These are phyloP conservation scores for Plutomurus gul DNA, from an alignment of 1,140 invertebrate genomes.

Conservation along the genomic window DNA sequence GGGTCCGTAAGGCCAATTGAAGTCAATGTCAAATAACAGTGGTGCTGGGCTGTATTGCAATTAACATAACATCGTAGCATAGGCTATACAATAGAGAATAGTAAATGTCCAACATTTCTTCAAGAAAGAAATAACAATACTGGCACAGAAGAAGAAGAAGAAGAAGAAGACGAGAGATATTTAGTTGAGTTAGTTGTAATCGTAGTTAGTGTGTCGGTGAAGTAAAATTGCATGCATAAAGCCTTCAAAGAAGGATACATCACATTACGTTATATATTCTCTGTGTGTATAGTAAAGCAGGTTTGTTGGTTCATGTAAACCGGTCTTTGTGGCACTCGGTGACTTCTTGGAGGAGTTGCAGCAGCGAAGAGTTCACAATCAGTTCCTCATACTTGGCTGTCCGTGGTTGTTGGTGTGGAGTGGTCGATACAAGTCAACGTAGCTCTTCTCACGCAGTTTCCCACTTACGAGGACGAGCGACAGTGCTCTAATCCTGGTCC, in stretches of 20 bases:
- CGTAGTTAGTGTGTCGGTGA: background rate
- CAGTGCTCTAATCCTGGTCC: slow-evolving; percentile 21
- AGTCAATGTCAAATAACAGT: slow-evolving; percentile 24
- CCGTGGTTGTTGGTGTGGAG: slow-evolving; percentile 10
- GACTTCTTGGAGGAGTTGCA: slow-evolving; percentile 5
- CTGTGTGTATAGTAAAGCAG: slow-evolving; percentile 20
- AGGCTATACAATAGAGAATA: background rate
- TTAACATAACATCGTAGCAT: slow-evolving; percentile 14
- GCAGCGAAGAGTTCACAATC: slow-evolving; percentile 19
- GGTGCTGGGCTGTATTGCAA: slow-evolving; percentile 6
- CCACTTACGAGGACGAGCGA: slow-evolving; percentile 26
- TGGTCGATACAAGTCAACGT: slow-evolving; percentile 1
- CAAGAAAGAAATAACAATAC: no score
- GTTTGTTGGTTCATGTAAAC: slow-evolving; percentile 32
- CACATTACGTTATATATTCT: slow-evolving; percentile 1
- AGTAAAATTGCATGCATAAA: background rate
- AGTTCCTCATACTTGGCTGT: slow-evolving; percentile 25
- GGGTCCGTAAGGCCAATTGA: slow-evolving; percentile 16
- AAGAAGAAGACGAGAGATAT: no score
- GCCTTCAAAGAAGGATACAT: slow-evolving; percentile 1
- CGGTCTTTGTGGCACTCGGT: slow-evolving; percentile 32
- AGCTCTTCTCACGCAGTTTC: slow-evolving; percentile 24
- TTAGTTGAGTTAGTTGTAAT: no score
- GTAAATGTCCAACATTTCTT: no score
- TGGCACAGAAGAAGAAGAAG: no score